A percentile compares a stretch with the other conserved stretches of the same genome.
Evolutionary conservation across 2,888 invertebrate genomes (phyloP).

Genomic region (Leptinotarsa rubiginosa): DNA sequence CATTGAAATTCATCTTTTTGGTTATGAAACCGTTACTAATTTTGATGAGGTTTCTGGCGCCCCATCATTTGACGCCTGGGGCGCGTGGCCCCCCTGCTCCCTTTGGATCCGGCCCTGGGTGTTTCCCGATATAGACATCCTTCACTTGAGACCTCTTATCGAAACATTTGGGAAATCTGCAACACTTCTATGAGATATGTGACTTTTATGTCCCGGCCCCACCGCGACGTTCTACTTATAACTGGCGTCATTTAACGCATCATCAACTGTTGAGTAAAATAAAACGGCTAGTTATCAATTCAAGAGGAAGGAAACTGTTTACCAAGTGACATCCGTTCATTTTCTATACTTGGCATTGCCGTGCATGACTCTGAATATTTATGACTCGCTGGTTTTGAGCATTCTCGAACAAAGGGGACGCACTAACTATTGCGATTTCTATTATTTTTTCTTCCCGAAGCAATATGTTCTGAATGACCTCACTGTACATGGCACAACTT

Average conservation of each 20-base stretch:
- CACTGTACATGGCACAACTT: not conserved
- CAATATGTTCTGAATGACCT: constrained; percentile 11
- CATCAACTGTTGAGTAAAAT: constrained; percentile 17
- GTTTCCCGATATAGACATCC: too few species aligned
- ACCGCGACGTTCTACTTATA: constrained; percentile 4
- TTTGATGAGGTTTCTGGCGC: too few species aligned
- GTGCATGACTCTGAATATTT: constrained; percentile 27
- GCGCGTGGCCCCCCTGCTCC: too few species aligned
- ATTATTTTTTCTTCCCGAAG: constrained; percentile 9
- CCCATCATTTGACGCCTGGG: too few species aligned
- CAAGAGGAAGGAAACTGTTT: constrained; percentile 44
- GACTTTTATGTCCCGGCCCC: not conserved
- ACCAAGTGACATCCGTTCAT: constrained; percentile 40
- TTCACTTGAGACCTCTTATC: too few species aligned
- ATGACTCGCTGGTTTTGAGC: constrained; percentile 2
- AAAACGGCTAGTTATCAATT: constrained; percentile 29
- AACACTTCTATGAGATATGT: too few species aligned
- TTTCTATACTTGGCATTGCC: constrained; percentile 29
- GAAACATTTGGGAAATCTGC: too few species aligned
- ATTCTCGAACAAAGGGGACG: constrained; percentile 13
- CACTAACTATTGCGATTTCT: constrained; percentile 22
- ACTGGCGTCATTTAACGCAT: constrained; percentile 20
- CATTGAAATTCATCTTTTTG: too few species aligned
- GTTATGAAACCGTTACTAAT: too few species aligned
- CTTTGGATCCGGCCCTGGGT: too few species aligned